Percentiles rank a stretch among this genome's conserved stretches.
These are phyloP conservation scores for Parasteatoda lunata DNA, from an alignment of 2,888 invertebrate species.

Conservation along the genomic window DNA sequence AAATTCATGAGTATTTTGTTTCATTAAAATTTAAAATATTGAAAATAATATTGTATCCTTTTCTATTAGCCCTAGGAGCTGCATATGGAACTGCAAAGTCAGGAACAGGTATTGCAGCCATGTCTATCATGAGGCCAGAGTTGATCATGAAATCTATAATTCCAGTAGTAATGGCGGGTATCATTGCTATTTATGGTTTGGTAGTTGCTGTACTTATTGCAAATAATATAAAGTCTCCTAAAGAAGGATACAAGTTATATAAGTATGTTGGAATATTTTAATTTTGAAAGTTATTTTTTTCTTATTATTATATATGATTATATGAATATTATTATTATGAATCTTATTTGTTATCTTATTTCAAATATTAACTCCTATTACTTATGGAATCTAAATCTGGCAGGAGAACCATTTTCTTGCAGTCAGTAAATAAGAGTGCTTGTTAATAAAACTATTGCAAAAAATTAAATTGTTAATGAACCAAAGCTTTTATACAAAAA, in stretches of 20 bases:
- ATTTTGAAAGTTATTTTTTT: neutral
- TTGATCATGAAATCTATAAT: constrained; percentile 99
- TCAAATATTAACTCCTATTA: neutral
- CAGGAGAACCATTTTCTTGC: neutral
- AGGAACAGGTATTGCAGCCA: constrained; percentile 99
- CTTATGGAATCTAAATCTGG: neutral
- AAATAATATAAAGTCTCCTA: constrained; percentile 82
- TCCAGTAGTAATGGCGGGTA: constrained; percentile 99
- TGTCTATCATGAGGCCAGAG: constrained; percentile 99
- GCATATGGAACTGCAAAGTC: constrained; percentile 99
- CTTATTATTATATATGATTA: neutral
- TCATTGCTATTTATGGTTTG: constrained; percentile 99
- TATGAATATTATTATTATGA: neutral
- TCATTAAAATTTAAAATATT: too few species aligned
- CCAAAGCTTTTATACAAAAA: too few species aligned
- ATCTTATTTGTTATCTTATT: neutral
- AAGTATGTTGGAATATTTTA: constrained; percentile 31
- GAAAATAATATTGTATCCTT: neutral
- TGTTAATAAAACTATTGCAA: too few species aligned
- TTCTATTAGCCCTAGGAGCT: constrained; percentile 91
- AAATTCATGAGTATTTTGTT: too few species aligned
- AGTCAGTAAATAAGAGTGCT: too few species aligned
- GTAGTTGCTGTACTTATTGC: constrained; percentile 99
- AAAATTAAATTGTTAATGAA: too few species aligned
- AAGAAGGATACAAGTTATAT: constrained; percentile 73